These are phyloP conservation scores for Theropithecus gelada DNA, from an alignment of 2,113 vertebrate species.

Conservation along the genomic window DNA sequence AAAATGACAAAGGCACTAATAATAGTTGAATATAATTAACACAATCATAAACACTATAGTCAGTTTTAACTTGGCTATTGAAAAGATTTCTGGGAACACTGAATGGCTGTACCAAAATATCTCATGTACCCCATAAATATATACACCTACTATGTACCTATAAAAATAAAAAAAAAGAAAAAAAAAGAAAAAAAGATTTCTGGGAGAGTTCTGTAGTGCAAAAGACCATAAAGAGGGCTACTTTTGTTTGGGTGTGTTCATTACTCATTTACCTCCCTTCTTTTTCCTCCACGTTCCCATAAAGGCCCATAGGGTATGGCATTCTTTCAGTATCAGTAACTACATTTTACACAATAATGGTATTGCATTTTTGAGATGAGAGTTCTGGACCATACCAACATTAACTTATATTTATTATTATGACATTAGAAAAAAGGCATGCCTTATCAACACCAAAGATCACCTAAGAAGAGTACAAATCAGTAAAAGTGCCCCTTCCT, in stretches of 20 bases:
- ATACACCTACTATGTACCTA: too few relatives aligned
- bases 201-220: not conserved
- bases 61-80: not conserved
- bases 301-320: not conserved
- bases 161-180: too few relatives aligned
- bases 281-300: not conserved
- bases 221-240: not conserved
- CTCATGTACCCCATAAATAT: too few relatives aligned
- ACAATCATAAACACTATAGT: slow-evolving; percentile 17
- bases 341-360: not conserved
- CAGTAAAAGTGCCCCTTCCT: not conserved
- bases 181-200: not conserved
- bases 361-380: not conserved
- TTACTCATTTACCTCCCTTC: not conserved
- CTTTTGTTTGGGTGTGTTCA: not conserved
- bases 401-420: not conserved
- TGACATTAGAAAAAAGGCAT: not conserved
- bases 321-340: not conserved
- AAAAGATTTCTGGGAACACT: slow-evolving; percentile 5
- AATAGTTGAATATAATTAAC: not conserved
- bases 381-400: not conserved
- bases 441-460: not conserved
- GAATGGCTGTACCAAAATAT: too few relatives aligned
- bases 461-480: not conserved
- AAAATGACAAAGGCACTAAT: slow-evolving; percentile 38